Conservation (phyloP, 2,113 vertebrate genomes). For the Cebus imitator region DNA sequence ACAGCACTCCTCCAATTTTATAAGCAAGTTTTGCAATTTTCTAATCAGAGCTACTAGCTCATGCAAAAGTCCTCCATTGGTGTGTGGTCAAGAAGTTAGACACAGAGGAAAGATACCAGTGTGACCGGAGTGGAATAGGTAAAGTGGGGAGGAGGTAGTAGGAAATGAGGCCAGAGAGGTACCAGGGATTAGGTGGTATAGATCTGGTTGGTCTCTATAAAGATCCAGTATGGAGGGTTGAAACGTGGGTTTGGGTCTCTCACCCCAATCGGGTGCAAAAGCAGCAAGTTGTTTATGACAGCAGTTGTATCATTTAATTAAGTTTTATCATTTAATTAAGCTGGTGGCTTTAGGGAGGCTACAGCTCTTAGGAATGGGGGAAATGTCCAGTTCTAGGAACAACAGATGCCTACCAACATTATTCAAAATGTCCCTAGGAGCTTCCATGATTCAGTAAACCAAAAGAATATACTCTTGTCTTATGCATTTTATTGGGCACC, state of each 20-base stretch:
- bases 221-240: not conserved
- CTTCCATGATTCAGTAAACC: not conserved
- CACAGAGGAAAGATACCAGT: not conserved
- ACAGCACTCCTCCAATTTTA: not conserved
- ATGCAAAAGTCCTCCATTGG: accelerated
- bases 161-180: not conserved
- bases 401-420: not conserved
- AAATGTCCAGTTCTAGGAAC: not conserved
- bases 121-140: not conserved
- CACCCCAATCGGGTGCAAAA: not conserved
- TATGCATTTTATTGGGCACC: not conserved
- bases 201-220: not conserved
- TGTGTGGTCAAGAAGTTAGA: not conserved
- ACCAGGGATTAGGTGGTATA: not conserved
- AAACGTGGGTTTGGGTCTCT: not conserved
- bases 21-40: not conserved
- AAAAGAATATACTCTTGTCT: not conserved
- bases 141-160: not conserved
- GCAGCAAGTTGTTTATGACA: not conserved
- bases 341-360: not conserved
- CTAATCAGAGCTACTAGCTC: not conserved
- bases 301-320: too few species aligned
- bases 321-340: not conserved
- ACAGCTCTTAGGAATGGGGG: not conserved
- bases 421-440: not conserved